Evolutionary conservation across 1,140 invertebrate genomes (phyloP), one percentile per base, ranked within the genome.

Genomic region (Microplitis demolitor): DNA sequence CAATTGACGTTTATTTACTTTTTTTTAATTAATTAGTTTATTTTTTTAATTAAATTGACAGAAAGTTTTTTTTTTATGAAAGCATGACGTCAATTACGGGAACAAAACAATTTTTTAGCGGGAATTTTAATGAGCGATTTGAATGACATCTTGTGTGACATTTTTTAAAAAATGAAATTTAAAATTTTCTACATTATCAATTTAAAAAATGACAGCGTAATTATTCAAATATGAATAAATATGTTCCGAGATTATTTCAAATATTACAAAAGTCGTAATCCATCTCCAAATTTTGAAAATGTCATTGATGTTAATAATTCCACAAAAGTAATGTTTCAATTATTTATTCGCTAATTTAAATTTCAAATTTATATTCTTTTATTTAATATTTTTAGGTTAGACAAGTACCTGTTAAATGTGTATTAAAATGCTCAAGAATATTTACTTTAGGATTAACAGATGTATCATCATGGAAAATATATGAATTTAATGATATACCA

Each of bases 201-300:
- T 54, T 14, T n/a, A 35, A 71, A 61, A 62, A 31, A 78, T 79
- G 78, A 71, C 74, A 13, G 60, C 70, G 45, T 34, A 13, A 68
- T 4, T 69, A 37, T 61, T 70, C 31, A 3, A 66, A 56, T 39
- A 33, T 24, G 16, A 54, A 69, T 64, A 14, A 71, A 53, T 31
- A 89, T 88, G 88, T 91, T 91, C 76, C 88, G 85, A 79, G 83
- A 88, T 50, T 80, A 77, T 79, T 91, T 91, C 79, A 91, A 91
- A 80, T 89, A 89, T 81, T 91, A 90, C 66, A 91, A 91, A 79
- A 83, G 87, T 5, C 87, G 87, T 77, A 85, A 84, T 64, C 83
- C 85, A 4, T 66, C 75, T n/a, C 89, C 89, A 2, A 79, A 88
- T 79, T 82, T 90, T 4, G 77, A 78, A 16, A 73, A 88, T 77